Conservation (phyloP, 2,888 invertebrate genomes). For the Altica lythri region DNA sequence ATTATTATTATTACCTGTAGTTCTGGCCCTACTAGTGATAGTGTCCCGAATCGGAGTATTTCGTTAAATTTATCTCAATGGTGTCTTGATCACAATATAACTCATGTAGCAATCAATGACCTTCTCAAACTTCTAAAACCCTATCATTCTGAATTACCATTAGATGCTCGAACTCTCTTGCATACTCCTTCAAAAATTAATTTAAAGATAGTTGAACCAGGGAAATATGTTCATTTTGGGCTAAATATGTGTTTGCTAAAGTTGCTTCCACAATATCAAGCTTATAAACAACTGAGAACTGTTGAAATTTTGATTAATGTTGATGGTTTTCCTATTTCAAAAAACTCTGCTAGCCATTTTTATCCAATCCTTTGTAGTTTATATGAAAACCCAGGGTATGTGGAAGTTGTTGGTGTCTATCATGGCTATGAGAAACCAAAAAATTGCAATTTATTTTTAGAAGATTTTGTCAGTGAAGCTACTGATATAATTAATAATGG, state of each 20-base stretch:
- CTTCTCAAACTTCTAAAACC: neutral
- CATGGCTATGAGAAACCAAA: conserved; percentile 29
- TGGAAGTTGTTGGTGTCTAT: conserved; percentile 23
- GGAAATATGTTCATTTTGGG: conserved; percentile 8
- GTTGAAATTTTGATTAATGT: conserved; percentile 3
- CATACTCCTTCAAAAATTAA: conserved; percentile 3
- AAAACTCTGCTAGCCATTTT: neutral
- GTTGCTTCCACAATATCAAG: neutral
- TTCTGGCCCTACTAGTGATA: no score
- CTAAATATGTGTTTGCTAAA: conserved; percentile 6
- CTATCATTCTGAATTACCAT: neutral
- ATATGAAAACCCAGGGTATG: conserved; percentile 2
- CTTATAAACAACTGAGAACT: neutral
- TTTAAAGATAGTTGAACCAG: conserved; percentile 4
- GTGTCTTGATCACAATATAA: conserved; percentile 3
- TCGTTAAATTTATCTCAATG: conserved; percentile 4
- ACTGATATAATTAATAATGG: conserved; percentile 13
- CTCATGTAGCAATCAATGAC: conserved; percentile 5
- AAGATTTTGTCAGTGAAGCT: conserved; percentile 23
- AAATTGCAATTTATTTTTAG: conserved; percentile 23
- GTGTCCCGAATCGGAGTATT: no score
- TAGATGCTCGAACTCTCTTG: neutral
- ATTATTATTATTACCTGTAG: no score
- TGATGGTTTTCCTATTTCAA: neutral
- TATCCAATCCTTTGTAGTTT: conserved; percentile 4